A percentile compares a stretch with the other conserved stretches of the same genome.
phyloP scores from a whole-genome alignment of 2,888 invertebrate genomes.

The Chrysolina haemoptera region DNA sequence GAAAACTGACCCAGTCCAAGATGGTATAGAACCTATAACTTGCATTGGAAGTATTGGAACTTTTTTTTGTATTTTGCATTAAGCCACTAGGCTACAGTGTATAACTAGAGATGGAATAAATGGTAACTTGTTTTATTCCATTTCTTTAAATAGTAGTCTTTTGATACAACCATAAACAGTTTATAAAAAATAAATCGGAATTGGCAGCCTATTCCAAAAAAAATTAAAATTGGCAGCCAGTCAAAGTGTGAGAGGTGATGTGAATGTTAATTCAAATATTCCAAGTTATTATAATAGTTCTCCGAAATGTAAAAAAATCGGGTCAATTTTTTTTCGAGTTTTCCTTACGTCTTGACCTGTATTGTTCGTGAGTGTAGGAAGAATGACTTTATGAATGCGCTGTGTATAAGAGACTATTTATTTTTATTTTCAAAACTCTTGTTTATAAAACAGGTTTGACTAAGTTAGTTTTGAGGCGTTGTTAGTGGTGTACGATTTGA shows the following conservation, averaged over 20 bases:
- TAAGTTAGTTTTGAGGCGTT: conserved; percentile 28
- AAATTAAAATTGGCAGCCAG: too few species aligned
- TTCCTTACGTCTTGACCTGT: too few species aligned
- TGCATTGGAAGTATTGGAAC: too few species aligned
- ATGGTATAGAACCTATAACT: too few species aligned
- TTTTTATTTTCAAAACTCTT: conserved; percentile 32
- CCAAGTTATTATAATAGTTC: neutral
- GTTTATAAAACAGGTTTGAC: conserved; percentile 20
- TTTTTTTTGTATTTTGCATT: too few species aligned
- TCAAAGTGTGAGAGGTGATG: too few species aligned
- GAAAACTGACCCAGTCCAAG: too few species aligned
- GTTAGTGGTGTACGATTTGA: conserved; percentile 28
- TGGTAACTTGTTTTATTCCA: neutral
- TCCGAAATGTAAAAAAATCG: neutral
- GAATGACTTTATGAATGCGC: conserved; percentile 33
- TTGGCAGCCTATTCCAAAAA: too few species aligned
- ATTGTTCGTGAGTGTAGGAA: neutral
- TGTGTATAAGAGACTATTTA: conserved; percentile 34
- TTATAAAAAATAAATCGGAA: neutral
- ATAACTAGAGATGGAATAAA: neutral
- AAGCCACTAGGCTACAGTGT: neutral
- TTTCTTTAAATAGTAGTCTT: conserved; percentile 10
- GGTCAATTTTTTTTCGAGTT: neutral
- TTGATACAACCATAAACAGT: neutral
- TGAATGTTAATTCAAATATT: too few species aligned